These are phyloP conservation scores for Andrena chrysosceles DNA, from an alignment of 2,888 invertebrate genomes.

Conservation along the genomic window DNA sequence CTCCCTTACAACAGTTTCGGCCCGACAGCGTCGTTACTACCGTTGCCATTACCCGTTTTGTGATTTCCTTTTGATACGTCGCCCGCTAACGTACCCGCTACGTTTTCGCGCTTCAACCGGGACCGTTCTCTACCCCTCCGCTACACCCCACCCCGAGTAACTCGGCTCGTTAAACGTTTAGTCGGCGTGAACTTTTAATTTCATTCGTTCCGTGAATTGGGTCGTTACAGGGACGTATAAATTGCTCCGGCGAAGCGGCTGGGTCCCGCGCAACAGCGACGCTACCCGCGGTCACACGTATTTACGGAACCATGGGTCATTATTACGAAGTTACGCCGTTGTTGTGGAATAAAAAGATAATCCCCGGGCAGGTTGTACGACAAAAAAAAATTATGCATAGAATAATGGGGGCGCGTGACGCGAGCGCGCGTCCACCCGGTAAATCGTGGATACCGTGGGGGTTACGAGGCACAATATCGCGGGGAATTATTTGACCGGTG, in stretches of 20 bases:
- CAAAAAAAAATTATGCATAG: constrained; percentile 39
- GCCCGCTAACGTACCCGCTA: neutral
- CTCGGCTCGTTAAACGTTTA: constrained; percentile 3
- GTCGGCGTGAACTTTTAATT: neutral
- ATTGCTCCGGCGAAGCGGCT: neutral
- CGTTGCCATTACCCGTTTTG: neutral
- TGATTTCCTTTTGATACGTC: constrained; percentile 31
- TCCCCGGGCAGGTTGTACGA: neutral
- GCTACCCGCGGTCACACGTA: neutral
- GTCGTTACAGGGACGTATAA: neutral
- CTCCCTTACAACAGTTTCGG: constrained; percentile 55
- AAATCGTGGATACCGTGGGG: constrained; percentile 33
- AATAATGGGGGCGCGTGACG: constrained; percentile 43
- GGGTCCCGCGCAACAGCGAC: neutral
- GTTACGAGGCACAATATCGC: constrained; percentile 63
- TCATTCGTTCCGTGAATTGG: neutral
- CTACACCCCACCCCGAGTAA: too few species aligned
- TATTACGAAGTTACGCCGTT: constrained; percentile 16
- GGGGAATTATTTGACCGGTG: constrained; percentile 70
- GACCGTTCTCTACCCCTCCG: neutral
- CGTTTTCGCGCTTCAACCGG: neutral
- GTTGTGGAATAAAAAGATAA: neutral
- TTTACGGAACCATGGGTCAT: neutral
- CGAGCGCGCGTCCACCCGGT: constrained; percentile 18
- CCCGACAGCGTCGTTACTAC: constrained; percentile 29